Conservation (phyloP, 2,888 invertebrate species). For the Melanostoma mellinum region DNA sequence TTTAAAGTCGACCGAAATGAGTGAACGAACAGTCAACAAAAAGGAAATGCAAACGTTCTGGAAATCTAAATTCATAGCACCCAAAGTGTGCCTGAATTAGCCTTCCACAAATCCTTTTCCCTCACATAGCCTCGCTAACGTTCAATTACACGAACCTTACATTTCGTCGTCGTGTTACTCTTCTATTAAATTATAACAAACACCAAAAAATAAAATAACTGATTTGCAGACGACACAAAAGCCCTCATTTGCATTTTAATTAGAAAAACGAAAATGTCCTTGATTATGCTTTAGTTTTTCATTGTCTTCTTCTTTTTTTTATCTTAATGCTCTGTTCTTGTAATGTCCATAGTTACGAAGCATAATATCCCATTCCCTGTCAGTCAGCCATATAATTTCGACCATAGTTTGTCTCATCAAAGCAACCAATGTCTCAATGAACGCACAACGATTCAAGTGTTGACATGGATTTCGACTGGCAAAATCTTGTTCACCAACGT, state of each 20-base stretch:
- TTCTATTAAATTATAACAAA: conserved; percentile 8
- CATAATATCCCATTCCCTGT: conserved; percentile 21
- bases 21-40: too few species aligned
- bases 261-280: conserved; percentile 57
- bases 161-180: too few species aligned
- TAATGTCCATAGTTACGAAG: conserved; percentile 43
- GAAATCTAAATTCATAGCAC: too few species aligned
- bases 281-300: conserved; percentile 5
- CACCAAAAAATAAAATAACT: conserved; percentile 21
- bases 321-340: conserved; percentile 14
- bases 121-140: too few species aligned
- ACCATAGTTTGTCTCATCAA: conserved; percentile 11
- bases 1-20: too few species aligned
- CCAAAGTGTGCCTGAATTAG: too few species aligned
- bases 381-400: conserved; percentile 7
- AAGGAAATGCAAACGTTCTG: too few species aligned
- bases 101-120: too few species aligned
- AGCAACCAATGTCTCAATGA: conserved; percentile 29
- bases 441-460: conserved; percentile 29
- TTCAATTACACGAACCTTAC: too few species aligned
- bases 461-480: conserved; percentile 31
- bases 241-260: conserved; percentile 69
- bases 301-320: background rate
- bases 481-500: conserved; percentile 46
- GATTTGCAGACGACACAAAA: conserved; percentile 56